These are phyloP conservation scores for Diplodus sargus DNA, from an alignment of 2,797 vertebrate genomes.

Conservation along the genomic window DNA sequence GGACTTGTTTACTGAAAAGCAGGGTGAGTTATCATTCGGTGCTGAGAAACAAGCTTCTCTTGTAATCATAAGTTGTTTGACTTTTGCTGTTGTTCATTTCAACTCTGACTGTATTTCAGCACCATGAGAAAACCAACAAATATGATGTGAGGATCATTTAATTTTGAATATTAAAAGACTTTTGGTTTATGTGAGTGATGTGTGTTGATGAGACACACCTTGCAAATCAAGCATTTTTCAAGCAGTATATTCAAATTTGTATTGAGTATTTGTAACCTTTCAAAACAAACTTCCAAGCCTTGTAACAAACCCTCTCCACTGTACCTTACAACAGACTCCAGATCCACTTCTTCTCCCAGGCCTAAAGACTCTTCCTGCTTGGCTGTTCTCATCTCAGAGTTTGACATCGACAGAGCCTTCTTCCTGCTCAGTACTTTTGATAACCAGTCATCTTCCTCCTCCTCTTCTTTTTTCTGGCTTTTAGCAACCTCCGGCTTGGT, in stretches of 20 bases:
- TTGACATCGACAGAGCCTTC: constrained; percentile 72
- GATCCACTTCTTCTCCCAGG: constrained; percentile 44
- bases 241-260: too few species aligned
- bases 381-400: constrained; percentile 64
- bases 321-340: constrained; percentile 69
- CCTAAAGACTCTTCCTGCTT: constrained; percentile 50
- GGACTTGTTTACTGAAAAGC: constrained; percentile 74
- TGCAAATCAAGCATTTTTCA: too few species aligned
- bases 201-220: too few species aligned
- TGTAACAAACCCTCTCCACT: too few species aligned
- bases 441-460: constrained; percentile 85
- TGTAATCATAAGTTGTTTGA: neutral
- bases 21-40: constrained; percentile 15
- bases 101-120: too few species aligned
- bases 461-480: constrained; percentile 52
- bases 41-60: neutral
- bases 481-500: constrained; percentile 48
- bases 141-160: too few species aligned
- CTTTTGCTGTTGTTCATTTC: too few species aligned
- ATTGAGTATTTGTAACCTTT: too few species aligned
- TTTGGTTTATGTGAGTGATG: too few species aligned
- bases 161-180: too few species aligned
- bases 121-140: too few species aligned
- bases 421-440: constrained; percentile 83
- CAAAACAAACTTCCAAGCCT: too few species aligned